Conservation (phyloP, 35 echinoderm and acorn worm genomes). For the Amphiura filiformis region DNA sequence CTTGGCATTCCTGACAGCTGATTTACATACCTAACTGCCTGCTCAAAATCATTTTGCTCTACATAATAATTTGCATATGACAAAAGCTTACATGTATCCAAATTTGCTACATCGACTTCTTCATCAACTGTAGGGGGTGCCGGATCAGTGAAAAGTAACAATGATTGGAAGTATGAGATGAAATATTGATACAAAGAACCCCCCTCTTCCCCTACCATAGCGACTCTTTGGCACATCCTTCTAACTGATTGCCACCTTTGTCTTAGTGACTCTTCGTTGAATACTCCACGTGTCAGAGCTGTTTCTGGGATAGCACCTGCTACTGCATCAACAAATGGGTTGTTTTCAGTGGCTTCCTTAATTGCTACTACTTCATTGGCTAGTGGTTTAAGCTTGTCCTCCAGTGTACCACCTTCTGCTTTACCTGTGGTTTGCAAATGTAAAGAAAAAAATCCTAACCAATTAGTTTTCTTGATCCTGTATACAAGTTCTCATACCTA, state of each 20-base stretch:
- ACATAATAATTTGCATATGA: slow-evolving; percentile 74
- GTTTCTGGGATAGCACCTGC: slow-evolving; percentile 76
- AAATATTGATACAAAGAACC: slow-evolving; percentile 73
- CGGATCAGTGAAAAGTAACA: slow-evolving; percentile 66
- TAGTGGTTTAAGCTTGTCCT: slow-evolving; percentile 84
- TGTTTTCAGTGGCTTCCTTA: slow-evolving; percentile 70
- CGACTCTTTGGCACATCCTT: slow-evolving; percentile 65
- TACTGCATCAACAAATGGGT: slow-evolving; percentile 62
- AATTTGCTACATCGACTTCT: slow-evolving; percentile 39
- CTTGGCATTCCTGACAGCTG: slow-evolving; percentile 88
- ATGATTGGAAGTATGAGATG: slow-evolving; percentile 86
- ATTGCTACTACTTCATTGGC: slow-evolving; percentile 85
- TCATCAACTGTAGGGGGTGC: slow-evolving; percentile 49
- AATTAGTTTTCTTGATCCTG: too few species aligned
- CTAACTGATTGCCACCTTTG: slow-evolving; percentile 79
- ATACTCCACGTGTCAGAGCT: slow-evolving; percentile 57
- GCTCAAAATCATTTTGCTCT: slow-evolving; percentile 86
- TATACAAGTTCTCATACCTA: not conserved
- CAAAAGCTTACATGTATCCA: slow-evolving; percentile 82
- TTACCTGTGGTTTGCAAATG: slow-evolving; percentile 32
- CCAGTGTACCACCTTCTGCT: slow-evolving; percentile 46
- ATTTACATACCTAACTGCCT: slow-evolving; percentile 88
- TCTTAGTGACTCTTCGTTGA: slow-evolving; percentile 68
- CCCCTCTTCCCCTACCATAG: slow-evolving; percentile 84
- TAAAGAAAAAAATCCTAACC: too few species aligned